phyloP scores from a whole-genome alignment of 2,113 vertebrate species.

The Octodon degus region DNA sequence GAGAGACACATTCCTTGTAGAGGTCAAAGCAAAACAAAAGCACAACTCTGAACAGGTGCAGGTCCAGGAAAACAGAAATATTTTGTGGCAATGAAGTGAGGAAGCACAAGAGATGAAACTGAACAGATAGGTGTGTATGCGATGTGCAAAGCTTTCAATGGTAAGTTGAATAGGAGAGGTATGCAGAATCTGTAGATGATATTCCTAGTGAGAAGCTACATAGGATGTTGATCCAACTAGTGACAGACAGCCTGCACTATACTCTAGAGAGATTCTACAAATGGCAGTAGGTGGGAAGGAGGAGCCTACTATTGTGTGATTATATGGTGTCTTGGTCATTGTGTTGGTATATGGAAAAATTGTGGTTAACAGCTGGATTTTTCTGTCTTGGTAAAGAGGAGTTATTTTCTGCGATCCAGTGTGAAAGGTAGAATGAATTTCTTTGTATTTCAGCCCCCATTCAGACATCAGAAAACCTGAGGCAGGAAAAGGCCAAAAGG shows the following conservation, averaged over 20 bases:
- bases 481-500: slow-evolving; percentile 19
- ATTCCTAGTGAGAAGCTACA: background rate
- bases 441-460: background rate
- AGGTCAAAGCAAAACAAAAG: background rate
- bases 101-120: background rate
- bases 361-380: background rate
- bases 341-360: background rate
- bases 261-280: background rate
- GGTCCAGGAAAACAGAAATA: background rate
- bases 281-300: background rate
- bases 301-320: background rate
- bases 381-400: background rate
- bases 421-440: background rate
- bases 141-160: background rate
- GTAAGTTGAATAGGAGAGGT: background rate
- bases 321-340: background rate
- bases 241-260: background rate
- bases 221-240: background rate
- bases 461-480: background rate
- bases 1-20: background rate
- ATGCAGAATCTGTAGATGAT: background rate
- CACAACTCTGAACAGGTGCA: background rate
- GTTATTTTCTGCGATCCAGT: background rate
- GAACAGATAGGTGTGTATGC: background rate
- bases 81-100: background rate